Percentiles rank a stretch among this genome's conserved stretches.
Evolutionary conservation across 2,797 vertebrate species (phyloP).

Genomic region (Sebastes oblongus): DNA sequence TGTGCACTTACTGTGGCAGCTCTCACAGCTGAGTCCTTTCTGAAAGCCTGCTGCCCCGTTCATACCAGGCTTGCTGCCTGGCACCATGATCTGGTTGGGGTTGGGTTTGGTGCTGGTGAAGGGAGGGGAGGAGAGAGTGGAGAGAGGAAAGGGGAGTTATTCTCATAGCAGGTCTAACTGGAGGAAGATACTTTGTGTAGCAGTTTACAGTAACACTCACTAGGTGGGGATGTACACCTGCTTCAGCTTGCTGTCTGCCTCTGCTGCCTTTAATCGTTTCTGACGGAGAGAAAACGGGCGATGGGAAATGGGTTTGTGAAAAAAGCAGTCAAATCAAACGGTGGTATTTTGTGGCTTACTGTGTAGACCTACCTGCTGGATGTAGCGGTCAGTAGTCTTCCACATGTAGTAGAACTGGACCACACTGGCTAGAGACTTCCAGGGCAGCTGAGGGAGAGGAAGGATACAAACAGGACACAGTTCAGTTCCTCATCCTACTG

Average conservation of each 20-base stretch:
- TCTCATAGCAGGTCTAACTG: not conserved
- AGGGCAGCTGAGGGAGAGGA: conserved; percentile 86
- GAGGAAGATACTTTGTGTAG: not conserved
- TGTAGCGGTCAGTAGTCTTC: conserved; percentile 99
- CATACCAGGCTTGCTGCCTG: conserved; percentile 92
- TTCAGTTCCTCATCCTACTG: not conserved
- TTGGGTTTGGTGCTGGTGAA: conserved; percentile 91
- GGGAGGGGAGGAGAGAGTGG: not conserved
- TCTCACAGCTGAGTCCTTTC: conserved; percentile 94
- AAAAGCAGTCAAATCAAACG: not conserved
- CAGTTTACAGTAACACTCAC: conserved; percentile 83
- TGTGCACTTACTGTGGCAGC: conserved; percentile 91
- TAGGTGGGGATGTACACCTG: conserved; percentile 99
- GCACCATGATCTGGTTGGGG: conserved; percentile 95
- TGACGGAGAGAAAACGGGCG: conserved; percentile 48
- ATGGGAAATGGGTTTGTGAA: conserved; percentile 59
- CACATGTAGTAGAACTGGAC: conserved; percentile 99
- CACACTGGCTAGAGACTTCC: conserved; percentile 99
- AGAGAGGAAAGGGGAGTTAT: not conserved
- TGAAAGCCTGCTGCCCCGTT: conserved; percentile 92
- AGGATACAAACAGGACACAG: not conserved
- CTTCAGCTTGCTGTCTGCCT: conserved; percentile 98
- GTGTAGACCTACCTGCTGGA: conserved; percentile 88
- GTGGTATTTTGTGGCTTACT: not conserved
- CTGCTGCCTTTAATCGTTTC: conserved; percentile 98